Evolutionary conservation across 2,888 invertebrate genomes (phyloP).

Genomic region (Drosophila formosana): DNA sequence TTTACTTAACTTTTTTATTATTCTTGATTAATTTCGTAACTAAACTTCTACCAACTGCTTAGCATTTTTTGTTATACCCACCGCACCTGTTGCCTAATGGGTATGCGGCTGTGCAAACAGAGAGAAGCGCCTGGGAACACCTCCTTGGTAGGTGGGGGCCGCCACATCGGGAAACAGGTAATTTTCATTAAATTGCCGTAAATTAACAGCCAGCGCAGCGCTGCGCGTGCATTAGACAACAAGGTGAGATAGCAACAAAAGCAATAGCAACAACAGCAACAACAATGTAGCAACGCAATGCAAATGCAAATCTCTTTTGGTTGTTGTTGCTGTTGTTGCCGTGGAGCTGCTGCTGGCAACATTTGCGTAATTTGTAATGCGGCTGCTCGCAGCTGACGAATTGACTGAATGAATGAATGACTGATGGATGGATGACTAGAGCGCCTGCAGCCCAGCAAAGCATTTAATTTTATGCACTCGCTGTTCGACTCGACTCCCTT

Average conservation of each 20-base stretch:
- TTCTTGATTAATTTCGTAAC: neutral
- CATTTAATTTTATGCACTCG: slow-evolving; percentile 77
- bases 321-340: slow-evolving; percentile 19
- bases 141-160: slow-evolving; percentile 29
- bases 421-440: slow-evolving; percentile 26
- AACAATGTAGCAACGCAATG: slow-evolving; percentile 36
- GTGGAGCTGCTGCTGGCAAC: slow-evolving; percentile 62
- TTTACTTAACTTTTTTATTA: too few relatives aligned
- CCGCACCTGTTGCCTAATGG: neutral
- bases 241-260: slow-evolving; percentile 57
- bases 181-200: slow-evolving; percentile 76
- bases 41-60: neutral
- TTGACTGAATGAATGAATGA: slow-evolving; percentile 49
- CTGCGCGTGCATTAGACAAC: slow-evolving; percentile 62
- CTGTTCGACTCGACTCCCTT: slow-evolving; percentile 4
- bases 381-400: slow-evolving; percentile 57
- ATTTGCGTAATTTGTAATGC: slow-evolving; percentile 73
- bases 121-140: slow-evolving; percentile 45
- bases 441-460: slow-evolving; percentile 56
- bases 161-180: slow-evolving; percentile 35
- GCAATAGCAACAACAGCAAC: slow-evolving; percentile 31
- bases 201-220: slow-evolving; percentile 56
- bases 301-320: slow-evolving; percentile 59
- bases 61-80: neutral
- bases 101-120: slow-evolving; percentile 51